Conservation (phyloP, 2,797 vertebrate species). For the Anguilla marmorata region DNA sequence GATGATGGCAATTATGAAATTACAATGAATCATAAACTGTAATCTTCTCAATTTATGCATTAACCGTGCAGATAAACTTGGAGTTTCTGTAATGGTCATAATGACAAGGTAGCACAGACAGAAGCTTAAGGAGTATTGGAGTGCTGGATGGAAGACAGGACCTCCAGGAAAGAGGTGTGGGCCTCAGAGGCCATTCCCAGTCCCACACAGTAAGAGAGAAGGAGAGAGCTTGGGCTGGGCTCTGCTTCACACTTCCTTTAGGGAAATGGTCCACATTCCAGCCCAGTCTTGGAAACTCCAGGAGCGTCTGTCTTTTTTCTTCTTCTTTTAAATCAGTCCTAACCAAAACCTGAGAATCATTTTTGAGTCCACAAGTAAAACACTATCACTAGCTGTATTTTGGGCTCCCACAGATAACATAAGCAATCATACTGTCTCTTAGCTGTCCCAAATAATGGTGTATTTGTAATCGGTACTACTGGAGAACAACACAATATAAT, state of each 20-base stretch:
- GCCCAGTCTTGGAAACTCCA: slow-evolving; percentile 39
- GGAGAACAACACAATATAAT: not conserved
- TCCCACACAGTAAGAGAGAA: slow-evolving; percentile 30
- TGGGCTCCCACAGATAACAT: not conserved
- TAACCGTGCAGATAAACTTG: not conserved
- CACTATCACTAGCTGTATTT: not conserved
- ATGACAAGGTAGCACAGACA: not conserved
- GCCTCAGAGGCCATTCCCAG: slow-evolving; percentile 61
- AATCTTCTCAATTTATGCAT: not conserved
- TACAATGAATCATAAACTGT: not conserved
- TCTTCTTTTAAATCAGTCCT: not conserved
- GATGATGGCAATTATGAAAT: not conserved
- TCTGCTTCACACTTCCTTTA: slow-evolving; percentile 48
- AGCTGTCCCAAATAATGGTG: not conserved
- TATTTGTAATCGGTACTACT: not conserved
- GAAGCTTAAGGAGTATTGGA: not conserved
- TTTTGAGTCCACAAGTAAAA: not conserved
- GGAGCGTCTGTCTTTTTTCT: not conserved
- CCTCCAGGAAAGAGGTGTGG: slow-evolving; percentile 57
- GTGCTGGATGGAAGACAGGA: slow-evolving; percentile 49
- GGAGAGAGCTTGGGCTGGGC: slow-evolving; percentile 34
- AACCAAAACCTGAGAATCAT: not conserved
- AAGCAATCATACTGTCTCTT: not conserved
- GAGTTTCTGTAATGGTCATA: not conserved
- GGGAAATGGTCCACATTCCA: slow-evolving; percentile 54